Base-by-base conservation (phyloP, 2,113 vertebrate genomes). In the Leucoraja erinaceus region DNA sequence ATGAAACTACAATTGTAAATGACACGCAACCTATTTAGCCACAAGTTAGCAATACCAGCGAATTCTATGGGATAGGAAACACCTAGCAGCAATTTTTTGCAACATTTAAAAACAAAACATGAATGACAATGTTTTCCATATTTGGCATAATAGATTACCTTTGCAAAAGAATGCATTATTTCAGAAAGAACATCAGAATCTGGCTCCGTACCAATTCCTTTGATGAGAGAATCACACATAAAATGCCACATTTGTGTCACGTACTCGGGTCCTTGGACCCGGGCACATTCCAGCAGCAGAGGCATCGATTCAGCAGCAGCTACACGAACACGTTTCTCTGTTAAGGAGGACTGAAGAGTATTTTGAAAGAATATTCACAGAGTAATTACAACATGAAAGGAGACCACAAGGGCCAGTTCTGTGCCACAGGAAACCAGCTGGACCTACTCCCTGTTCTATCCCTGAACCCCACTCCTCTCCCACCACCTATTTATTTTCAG, bases 231-330 rank as follows among this genome's bases (percentile, higher is more conserved):
- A 70, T 99, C 98, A 59, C 99, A 99, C 98, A 99, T 99, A 95
- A 99, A 99, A 95, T 98, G 98, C 99, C 99, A 99, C 99, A 99
- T 99, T 95, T 99, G 97, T 0, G 98, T 98, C 93, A 99, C 98
- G 93, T 99, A 99, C 77, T 99, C 98, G 0, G 98, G 98, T 0
- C 99, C 99, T 61, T 98, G 97, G 0, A 99, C 98, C 90, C 97
- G 94, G 0, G 98, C 99, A 56, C 98, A 99, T 94, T 99, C 98
- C 47, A 99, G 95, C 47, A 99, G 96, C 54, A 99, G 96, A 11
- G 99, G 99, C 98, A 99, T 99, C 0, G 99, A 99, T 95, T 99
- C 99, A 0, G 98, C 98, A 0, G 98, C 99, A 0, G 99, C 99
- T 93, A 99, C 98, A 86, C 99, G 97, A 93, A 99, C 99, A 91